Percentiles rank a stretch among this genome's conserved stretches.
Conservation (phyloP, 1,140 invertebrate species). For the Drosophila ananassae region DNA sequence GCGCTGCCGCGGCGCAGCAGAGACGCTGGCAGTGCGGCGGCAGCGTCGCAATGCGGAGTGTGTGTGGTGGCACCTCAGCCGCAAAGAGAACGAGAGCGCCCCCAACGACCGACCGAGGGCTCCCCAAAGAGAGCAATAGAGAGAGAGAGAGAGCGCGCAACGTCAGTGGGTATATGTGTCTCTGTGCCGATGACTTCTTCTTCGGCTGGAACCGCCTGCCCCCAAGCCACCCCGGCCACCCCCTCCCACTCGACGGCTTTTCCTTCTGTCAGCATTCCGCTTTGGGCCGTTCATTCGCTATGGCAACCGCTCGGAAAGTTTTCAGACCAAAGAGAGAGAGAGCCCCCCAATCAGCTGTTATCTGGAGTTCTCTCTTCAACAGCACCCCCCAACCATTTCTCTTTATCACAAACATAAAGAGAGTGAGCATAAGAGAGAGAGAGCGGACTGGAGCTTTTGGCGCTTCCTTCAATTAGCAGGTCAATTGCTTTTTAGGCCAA, state of each 20-base stretch:
- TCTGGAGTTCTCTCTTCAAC: conserved; percentile 20
- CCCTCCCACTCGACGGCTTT: conserved; percentile 1
- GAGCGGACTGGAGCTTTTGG: conserved; percentile 23
- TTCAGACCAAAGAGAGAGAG: not conserved
- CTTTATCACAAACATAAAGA: conserved; percentile 9
- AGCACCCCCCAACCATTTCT: not conserved
- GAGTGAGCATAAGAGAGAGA: conserved; percentile 2
- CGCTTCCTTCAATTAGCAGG: conserved; percentile 73
- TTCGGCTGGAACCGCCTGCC: conserved; percentile 17
- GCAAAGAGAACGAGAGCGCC: conserved; percentile 28
- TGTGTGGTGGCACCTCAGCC: conserved; percentile 26
- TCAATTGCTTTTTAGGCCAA: conserved; percentile 83
- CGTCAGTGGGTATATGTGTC: conserved; percentile 83
- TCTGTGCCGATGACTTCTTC: conserved; percentile 83
- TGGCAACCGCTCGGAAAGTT: conserved; percentile 64
- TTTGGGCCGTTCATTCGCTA: conserved; percentile 78
- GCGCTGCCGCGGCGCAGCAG: conserved; percentile 27
- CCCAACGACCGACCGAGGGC: not conserved
- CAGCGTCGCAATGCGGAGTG: conserved; percentile 70
- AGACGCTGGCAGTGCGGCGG: conserved; percentile 43
- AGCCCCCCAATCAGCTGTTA: conserved; percentile 39
- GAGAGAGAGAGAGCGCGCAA: conserved; percentile 12
- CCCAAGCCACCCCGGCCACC: not conserved
- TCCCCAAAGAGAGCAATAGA: too few relatives aligned
- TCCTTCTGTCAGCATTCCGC: conserved; percentile 58